Evolutionary conservation across 2,888 invertebrate species (phyloP), one percentile per base, ranked within the genome.

Genomic region (Drosophila putrida): DNA sequence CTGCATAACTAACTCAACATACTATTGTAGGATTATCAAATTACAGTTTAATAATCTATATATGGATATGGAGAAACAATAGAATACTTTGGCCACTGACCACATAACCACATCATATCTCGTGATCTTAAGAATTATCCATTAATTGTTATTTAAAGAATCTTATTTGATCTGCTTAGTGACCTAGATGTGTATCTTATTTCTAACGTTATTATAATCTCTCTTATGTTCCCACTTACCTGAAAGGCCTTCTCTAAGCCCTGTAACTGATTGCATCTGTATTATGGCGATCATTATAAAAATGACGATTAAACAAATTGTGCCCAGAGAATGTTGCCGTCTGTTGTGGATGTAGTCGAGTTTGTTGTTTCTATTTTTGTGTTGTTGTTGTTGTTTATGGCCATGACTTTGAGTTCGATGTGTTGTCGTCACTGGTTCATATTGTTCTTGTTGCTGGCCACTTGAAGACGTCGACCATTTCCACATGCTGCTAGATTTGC

Each of bases 401-500:
- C 79, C 75, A 15, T 66, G 63, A 63, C 63, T 65, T 79, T 79
- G 65, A 39, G 31, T 51, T 39, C 33, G 28, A n/a, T 67, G 43
- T 39, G 43, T 49, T 54, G 58, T 74, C 55, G 47, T 61, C 58
- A 60, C 39, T 61, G 27, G 27, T 36, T 54, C 68, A 33, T 49
- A 58, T n/a, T 54, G 60, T 28, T 61, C 61, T 39, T 61, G 71
- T 2, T 72, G 70, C 11, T 64, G 67, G 55, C 60, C 80, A 76
- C 54, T 72, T 63, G 68, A 60, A 62, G 75, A 71, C 65, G 66
- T 69, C 71, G 55, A 74, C 77, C 43, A 62, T 72, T 78, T 70
- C 75, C 88, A 82, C 88, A 76, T 78, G 73, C 84, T 68, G 63
- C 62, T 71, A 20, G 87, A 75, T 89, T 83, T 87, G 83, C 84